Conservation (phyloP, 1,140 invertebrate species). For the Bombus pascuorum region DNA sequence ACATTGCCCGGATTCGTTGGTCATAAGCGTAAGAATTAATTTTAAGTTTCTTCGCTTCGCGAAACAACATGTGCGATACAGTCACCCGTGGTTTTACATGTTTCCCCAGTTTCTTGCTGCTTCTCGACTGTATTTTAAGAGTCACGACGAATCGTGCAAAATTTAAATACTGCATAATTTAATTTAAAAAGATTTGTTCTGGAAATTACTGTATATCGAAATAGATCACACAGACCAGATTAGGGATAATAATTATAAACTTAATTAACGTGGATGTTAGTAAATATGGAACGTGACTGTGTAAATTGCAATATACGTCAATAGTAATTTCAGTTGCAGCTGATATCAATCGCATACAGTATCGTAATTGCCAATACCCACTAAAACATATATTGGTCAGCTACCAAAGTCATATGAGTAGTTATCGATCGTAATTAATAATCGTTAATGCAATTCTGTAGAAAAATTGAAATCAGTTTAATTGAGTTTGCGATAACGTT, state of each 20-base stretch:
- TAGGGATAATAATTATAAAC: not conserved
- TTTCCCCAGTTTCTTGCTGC: not conserved
- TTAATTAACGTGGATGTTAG: not conserved
- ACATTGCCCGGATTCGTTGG: conserved; percentile 27
- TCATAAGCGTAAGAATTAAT: not conserved
- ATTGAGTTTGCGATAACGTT: not conserved
- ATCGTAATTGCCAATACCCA: not conserved
- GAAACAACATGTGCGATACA: too few species aligned
- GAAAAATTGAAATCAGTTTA: not conserved
- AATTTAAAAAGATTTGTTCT: too few species aligned
- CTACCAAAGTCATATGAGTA: not conserved
- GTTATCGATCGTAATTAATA: not conserved
- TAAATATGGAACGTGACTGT: not conserved
- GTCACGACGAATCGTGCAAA: not conserved
- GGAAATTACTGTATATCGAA: not conserved
- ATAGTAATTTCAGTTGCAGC: not conserved
- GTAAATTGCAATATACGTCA: not conserved
- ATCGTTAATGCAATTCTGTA: not conserved
- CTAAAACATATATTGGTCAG: not conserved
- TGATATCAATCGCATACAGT: not conserved
- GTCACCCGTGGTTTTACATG: not conserved
- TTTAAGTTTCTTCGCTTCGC: not conserved
- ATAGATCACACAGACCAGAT: too few species aligned
- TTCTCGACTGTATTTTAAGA: not conserved
- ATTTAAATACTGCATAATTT: not conserved